Evolutionary conservation across 30 jellyfish, hydroid and myxozoan genomes (phyloP).

Genomic region (Hydractinia echinata): DNA sequence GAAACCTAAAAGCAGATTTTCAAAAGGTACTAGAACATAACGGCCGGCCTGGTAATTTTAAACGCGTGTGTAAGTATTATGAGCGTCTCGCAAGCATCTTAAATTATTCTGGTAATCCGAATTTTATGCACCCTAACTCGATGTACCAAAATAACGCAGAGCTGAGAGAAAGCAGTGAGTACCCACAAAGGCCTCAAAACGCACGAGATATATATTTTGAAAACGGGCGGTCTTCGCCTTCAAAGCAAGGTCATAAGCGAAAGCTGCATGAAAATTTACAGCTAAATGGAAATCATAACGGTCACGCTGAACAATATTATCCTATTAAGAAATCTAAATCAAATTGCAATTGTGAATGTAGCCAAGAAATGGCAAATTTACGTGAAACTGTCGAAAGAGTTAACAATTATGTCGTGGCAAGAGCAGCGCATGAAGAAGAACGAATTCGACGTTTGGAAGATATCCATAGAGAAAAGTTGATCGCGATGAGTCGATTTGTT

Average conservation of each 20-base stretch:
- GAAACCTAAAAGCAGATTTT: conserved; percentile 74
- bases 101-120: neutral
- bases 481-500: conserved; percentile 35
- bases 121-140: neutral
- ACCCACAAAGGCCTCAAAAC: conserved; percentile 41
- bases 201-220: conserved; percentile 33
- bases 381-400: conserved; percentile 30
- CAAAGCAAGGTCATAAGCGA: conserved; percentile 59
- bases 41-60: conserved; percentile 27
- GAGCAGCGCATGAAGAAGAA: conserved; percentile 43
- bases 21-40: conserved; percentile 66
- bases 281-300: conserved; percentile 6
- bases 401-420: conserved; percentile 21
- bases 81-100: conserved; percentile 26
- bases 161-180: conserved; percentile 52
- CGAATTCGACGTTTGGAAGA: conserved; percentile 35
- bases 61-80: conserved; percentile 32
- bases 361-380: conserved; percentile 31
- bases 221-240: conserved; percentile 1
- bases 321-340: conserved; percentile 12
- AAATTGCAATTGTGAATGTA: conserved; percentile 35
- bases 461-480: conserved; percentile 28
- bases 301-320: conserved; percentile 9
- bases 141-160: conserved; percentile 28
- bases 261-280: neutral